Evolutionary conservation across 2,113 vertebrate genomes (phyloP).

Genomic region (Saguinus imperator): DNA sequence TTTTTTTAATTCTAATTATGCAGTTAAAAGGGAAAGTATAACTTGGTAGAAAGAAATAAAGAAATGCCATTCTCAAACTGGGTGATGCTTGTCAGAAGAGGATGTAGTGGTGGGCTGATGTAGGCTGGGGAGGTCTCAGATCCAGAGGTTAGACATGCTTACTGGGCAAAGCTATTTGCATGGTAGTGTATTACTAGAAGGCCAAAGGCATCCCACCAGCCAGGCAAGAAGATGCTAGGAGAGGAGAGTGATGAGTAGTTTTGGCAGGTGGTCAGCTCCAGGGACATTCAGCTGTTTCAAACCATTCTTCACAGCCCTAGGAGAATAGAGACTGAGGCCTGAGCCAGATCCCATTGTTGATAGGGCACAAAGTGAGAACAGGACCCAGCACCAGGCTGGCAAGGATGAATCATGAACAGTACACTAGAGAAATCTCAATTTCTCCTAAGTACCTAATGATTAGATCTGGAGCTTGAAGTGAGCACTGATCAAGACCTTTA

Average conservation of each 20-base stretch:
- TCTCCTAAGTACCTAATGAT: background rate
- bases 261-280: background rate
- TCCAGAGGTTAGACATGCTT: background rate
- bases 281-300: background rate
- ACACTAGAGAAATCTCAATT: background rate
- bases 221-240: background rate
- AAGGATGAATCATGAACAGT: background rate
- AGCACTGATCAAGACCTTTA: background rate
- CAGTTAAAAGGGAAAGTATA: conserved; percentile 80
- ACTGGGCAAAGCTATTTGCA: background rate
- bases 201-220: background rate
- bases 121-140: background rate
- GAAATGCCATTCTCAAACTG: conserved; percentile 70
- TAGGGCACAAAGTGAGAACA: background rate
- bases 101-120: background rate
- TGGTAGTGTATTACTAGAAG: background rate
- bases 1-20: conserved; percentile 69
- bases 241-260: background rate
- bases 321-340: background rate
- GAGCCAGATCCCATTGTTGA: background rate
- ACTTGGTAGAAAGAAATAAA: conserved; percentile 68
- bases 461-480: background rate
- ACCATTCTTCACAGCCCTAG: background rate
- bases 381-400: background rate
- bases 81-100: conserved; percentile 66